A percentile compares a stretch with the other conserved stretches of the same genome.
phyloP scores from a whole-genome alignment of 1,140 invertebrate genomes.

The Elysia chlorotica region DNA sequence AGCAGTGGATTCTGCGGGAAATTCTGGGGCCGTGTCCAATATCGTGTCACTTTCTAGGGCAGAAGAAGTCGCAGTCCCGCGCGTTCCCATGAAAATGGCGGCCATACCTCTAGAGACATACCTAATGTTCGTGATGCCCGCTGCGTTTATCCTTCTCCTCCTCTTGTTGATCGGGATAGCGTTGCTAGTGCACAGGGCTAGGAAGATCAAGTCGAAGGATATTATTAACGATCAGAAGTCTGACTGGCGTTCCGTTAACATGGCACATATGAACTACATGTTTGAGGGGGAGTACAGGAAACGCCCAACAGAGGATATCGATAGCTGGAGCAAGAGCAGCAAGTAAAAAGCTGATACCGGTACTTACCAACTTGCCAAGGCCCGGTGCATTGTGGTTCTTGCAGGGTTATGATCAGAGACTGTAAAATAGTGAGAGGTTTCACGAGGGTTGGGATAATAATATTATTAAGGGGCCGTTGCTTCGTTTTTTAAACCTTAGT shows the following conservation, averaged over 20 bases:
- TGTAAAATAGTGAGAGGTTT: no score
- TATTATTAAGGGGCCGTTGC: no score
- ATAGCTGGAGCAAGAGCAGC: conserved; percentile 26
- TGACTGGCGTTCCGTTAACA: not conserved
- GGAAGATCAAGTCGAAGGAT: conserved; percentile 5
- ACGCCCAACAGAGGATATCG: conserved; percentile 20
- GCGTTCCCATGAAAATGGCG: not conserved
- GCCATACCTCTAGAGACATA: conserved; percentile 2
- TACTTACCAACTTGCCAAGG: no score
- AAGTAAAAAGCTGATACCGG: no score
- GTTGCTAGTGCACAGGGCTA: conserved; percentile 1
- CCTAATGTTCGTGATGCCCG: conserved; percentile 16
- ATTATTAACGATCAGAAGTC: not conserved
- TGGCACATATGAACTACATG: conserved; percentile 31
- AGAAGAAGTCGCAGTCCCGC: conserved; percentile 17
- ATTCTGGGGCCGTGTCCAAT: conserved; percentile 28
- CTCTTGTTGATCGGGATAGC: conserved; percentile 13
- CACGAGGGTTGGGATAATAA: no score
- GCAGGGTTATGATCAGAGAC: not conserved
- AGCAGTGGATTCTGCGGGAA: conserved; percentile 23
- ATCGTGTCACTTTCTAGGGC: conserved; percentile 27
- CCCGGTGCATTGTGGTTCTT: not conserved
- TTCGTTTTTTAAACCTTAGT: no score
- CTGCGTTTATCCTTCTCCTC: conserved; percentile 8
- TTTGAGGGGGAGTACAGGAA: conserved; percentile 29